Conservation (phyloP, 2,797 vertebrate species). For the Gephyroberyx darwinii region DNA sequence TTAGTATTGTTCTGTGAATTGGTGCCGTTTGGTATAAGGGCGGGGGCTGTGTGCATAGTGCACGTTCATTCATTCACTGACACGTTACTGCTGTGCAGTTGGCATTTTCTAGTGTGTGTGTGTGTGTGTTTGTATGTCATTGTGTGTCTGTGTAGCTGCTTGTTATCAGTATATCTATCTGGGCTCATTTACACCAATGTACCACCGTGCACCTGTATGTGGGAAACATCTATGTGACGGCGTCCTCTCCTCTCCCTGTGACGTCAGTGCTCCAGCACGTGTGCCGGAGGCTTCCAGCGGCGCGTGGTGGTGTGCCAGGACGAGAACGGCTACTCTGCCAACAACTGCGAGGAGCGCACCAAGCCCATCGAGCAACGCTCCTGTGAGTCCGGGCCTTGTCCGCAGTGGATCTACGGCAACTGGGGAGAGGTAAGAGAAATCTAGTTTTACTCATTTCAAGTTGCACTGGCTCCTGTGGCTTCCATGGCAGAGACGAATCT, state of each 20-base stretch:
- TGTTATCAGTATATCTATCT: not conserved
- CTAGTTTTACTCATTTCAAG: not conserved
- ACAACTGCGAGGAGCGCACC: slow-evolving; percentile 89
- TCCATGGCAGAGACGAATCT: not conserved
- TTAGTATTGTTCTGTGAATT: slow-evolving; percentile 16
- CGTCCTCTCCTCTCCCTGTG: slow-evolving; percentile 33
- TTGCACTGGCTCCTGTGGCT: not conserved
- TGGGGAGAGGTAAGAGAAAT: slow-evolving; percentile 93
- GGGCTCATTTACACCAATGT: not conserved
- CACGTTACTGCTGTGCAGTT: not conserved
- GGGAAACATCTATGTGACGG: slow-evolving; percentile 31
- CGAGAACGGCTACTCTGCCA: slow-evolving; percentile 92
- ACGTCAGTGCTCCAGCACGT: slow-evolving; percentile 95
- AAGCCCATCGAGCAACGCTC: slow-evolving; percentile 92
- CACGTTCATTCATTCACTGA: not conserved
- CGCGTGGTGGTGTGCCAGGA: slow-evolving; percentile 98
- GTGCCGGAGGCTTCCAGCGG: slow-evolving; percentile 96
- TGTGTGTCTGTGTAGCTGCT: not conserved
- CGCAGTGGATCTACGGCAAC: slow-evolving; percentile 94
- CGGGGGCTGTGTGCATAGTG: not conserved
- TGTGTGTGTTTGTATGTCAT: slow-evolving; percentile 4
- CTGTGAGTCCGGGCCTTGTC: slow-evolving; percentile 95
- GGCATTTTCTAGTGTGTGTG: not conserved
- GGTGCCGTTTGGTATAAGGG: not conserved
- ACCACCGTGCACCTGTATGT: slow-evolving; percentile 14